Evolutionary conservation across 2,797 vertebrate genomes (phyloP).

Genomic region (Dendrocincla fuliginosa): DNA sequence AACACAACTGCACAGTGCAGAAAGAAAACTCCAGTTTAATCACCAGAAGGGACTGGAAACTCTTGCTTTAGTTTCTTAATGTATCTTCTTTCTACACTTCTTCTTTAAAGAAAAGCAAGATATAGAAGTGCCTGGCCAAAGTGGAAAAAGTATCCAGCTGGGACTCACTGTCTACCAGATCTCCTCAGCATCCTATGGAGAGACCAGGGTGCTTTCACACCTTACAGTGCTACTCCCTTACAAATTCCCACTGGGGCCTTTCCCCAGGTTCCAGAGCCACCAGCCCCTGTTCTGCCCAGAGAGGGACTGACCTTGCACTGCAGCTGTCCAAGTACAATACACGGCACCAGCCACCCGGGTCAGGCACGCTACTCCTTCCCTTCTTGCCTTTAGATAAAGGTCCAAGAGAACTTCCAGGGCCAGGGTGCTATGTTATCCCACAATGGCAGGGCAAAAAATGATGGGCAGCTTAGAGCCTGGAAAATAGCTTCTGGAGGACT

Average conservation of each 20-base stretch:
- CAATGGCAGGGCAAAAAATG: neutral
- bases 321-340: neutral
- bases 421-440: fast-evolving
- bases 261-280: neutral
- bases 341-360: fast-evolving
- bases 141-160: neutral
- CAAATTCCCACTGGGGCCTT: neutral
- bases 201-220: neutral
- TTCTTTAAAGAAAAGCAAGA: neutral
- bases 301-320: neutral
- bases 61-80: neutral
- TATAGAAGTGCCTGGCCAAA: neutral
- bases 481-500: fast-evolving
- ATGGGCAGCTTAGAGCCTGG: neutral
- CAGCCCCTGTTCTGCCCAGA: neutral
- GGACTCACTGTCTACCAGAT: neutral
- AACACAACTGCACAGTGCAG: neutral
- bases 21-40: neutral
- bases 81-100: neutral
- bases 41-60: neutral
- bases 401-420: neutral
- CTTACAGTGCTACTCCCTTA: neutral
- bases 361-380: neutral
- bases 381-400: neutral
- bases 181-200: neutral